phyloP scores from a whole-genome alignment of 2,113 vertebrate species.

The Empidonax alnorum region DNA sequence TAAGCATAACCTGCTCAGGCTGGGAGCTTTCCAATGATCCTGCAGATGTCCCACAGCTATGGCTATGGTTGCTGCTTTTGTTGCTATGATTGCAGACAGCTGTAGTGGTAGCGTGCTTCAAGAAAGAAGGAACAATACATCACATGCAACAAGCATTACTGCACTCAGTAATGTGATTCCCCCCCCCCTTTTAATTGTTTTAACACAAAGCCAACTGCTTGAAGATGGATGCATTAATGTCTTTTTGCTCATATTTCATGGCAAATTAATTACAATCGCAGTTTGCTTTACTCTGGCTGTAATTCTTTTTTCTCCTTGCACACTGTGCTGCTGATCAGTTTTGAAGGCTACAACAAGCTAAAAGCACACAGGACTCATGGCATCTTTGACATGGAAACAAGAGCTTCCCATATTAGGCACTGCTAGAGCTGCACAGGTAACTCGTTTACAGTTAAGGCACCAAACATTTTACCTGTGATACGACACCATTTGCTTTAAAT shows the following conservation, averaged over 20 bases:
- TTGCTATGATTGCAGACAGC: slow-evolving; percentile 66
- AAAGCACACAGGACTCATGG: slow-evolving; percentile 54
- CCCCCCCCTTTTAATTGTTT: neutral
- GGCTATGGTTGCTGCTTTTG: slow-evolving; percentile 60
- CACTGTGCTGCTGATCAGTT: slow-evolving; percentile 30
- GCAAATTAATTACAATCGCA: slow-evolving; percentile 29
- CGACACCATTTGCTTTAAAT: neutral
- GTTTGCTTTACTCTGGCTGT: slow-evolving; percentile 44
- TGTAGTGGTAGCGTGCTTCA: slow-evolving; percentile 30
- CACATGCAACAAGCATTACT: slow-evolving; percentile 43
- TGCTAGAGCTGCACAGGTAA: slow-evolving; percentile 15
- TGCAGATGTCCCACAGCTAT: slow-evolving; percentile 54
- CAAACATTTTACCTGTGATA: neutral
- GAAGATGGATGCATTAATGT: slow-evolving; percentile 28
- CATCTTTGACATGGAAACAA: slow-evolving; percentile 29
- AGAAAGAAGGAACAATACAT: slow-evolving; percentile 55
- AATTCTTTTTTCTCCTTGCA: slow-evolving; percentile 36
- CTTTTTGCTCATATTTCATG: slow-evolving; percentile 35
- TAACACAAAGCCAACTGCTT: slow-evolving; percentile 26
- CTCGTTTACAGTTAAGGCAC: slow-evolving; percentile 8
- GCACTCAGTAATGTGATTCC: neutral
- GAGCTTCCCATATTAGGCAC: neutral
- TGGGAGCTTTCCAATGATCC: slow-evolving; percentile 25
- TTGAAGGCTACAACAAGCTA: slow-evolving; percentile 37
- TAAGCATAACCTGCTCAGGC: neutral